A percentile compares a stretch with the other conserved stretches of the same genome.
Conservation (phyloP, 2,797 vertebrate species). For the Decapterus maruadsi region DNA sequence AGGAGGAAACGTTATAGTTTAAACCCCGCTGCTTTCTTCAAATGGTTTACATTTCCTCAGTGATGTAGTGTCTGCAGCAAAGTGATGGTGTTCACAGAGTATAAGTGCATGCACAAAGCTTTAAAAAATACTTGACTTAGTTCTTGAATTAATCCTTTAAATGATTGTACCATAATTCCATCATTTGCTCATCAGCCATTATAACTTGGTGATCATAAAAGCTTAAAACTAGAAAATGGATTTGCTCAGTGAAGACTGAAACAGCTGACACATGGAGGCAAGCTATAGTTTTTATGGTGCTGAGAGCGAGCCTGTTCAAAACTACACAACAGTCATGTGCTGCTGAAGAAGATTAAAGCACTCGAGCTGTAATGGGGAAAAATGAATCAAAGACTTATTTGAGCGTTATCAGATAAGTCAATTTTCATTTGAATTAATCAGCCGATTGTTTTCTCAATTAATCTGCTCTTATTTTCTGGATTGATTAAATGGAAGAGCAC, state of each 20-base stretch:
- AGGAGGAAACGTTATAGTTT: slow-evolving; percentile 29
- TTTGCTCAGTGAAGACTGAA: neutral
- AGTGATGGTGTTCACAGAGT: slow-evolving; percentile 16
- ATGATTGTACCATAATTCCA: neutral
- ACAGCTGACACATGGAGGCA: neutral
- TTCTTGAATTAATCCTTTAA: neutral
- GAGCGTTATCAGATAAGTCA: neutral
- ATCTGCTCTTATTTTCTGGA: neutral
- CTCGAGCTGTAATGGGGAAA: neutral
- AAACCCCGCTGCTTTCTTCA: slow-evolving; percentile 29
- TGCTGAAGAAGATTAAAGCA: neutral
- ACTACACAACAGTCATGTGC: neutral
- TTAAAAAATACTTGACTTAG: neutral
- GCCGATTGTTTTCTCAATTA: neutral
- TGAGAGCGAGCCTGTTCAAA: neutral
- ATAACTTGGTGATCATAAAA: neutral
- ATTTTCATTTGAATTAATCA: neutral
- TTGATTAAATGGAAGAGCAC: neutral
- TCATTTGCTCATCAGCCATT: neutral
- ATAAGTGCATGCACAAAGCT: neutral
- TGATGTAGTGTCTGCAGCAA: slow-evolving; percentile 3
- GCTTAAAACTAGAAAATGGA: neutral
- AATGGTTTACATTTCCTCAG: slow-evolving; percentile 31
- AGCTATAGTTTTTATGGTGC: neutral
- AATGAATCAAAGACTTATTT: neutral